phyloP scores from a whole-genome alignment of 2,888 invertebrate species.

The Cephus runcator region DNA sequence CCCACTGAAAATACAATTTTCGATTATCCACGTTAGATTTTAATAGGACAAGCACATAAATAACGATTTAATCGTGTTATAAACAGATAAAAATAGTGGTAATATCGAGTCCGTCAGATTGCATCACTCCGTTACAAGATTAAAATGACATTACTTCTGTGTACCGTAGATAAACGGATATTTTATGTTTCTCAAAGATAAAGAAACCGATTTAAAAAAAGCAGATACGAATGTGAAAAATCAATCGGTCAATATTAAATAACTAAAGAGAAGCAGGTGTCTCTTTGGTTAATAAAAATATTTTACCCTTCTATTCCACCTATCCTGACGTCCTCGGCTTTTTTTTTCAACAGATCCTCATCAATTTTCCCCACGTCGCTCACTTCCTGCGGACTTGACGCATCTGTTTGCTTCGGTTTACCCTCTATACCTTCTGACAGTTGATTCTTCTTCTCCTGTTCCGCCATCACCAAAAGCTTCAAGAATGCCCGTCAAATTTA shows the following conservation, averaged over 20 bases:
- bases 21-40: slow-evolving; percentile 5
- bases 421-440: slow-evolving; percentile 11
- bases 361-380: slow-evolving; percentile 13
- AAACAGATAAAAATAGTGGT: background rate
- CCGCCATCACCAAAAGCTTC: background rate
- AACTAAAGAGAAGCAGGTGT: background rate
- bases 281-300: background rate
- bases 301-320: slow-evolving; percentile 61
- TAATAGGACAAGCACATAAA: background rate
- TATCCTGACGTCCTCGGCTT: slow-evolving; percentile 47
- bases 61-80: background rate
- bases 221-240: background rate
- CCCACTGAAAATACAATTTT: slow-evolving; percentile 71
- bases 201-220: background rate
- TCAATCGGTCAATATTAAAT: background rate
- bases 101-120: background rate
- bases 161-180: background rate
- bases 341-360: slow-evolving; percentile 7
- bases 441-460: slow-evolving; percentile 15
- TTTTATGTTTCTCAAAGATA: background rate
- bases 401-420: slow-evolving; percentile 14
- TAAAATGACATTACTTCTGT: background rate
- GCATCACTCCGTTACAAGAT: background rate
- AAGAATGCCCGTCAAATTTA: background rate
- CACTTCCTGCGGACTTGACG: slow-evolving; percentile 6